Conservation (phyloP, 2,888 invertebrate genomes). For the Ferrisia virgata region DNA sequence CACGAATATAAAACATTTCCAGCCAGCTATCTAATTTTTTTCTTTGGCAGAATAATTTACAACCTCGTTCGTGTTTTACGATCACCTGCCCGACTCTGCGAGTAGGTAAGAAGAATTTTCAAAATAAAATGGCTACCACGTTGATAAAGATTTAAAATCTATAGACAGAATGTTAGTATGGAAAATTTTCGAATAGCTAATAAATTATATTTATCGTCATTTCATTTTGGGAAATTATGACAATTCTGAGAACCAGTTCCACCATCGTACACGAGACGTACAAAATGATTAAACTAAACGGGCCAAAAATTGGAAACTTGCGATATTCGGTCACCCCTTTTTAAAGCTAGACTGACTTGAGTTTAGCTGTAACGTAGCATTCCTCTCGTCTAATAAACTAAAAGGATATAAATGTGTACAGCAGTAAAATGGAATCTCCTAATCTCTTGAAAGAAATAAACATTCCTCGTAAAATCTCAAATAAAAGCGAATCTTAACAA, state of each 20-base stretch:
- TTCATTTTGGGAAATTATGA: not conserved
- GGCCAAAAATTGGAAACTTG: not conserved
- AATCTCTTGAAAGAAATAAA: conserved; percentile 35
- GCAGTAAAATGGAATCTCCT: conserved; percentile 35
- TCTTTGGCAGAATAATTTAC: not conserved
- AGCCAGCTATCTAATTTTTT: not conserved
- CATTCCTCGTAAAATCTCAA: conserved; percentile 30
- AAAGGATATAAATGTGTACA: conserved; percentile 30
- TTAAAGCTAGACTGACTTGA: not conserved
- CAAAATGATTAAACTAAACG: not conserved
- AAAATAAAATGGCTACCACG: not conserved
- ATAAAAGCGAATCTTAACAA: conserved; percentile 25
- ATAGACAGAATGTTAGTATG: not conserved
- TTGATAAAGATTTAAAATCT: conserved; percentile 15
- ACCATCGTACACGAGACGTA: not conserved
- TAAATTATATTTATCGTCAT: not conserved
- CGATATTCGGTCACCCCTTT: not conserved
- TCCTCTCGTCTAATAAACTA: conserved; percentile 35
- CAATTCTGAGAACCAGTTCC: not conserved
- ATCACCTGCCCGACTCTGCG: conserved; percentile 6
- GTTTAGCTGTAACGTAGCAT: not conserved
- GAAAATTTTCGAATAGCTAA: not conserved
- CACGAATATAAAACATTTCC: not conserved
- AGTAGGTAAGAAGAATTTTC: not conserved
- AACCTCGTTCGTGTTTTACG: not conserved